Evolutionary conservation across 35 echinoderm and acorn worm species (phyloP).

Genomic region (Holothuria glaberrima): DNA sequence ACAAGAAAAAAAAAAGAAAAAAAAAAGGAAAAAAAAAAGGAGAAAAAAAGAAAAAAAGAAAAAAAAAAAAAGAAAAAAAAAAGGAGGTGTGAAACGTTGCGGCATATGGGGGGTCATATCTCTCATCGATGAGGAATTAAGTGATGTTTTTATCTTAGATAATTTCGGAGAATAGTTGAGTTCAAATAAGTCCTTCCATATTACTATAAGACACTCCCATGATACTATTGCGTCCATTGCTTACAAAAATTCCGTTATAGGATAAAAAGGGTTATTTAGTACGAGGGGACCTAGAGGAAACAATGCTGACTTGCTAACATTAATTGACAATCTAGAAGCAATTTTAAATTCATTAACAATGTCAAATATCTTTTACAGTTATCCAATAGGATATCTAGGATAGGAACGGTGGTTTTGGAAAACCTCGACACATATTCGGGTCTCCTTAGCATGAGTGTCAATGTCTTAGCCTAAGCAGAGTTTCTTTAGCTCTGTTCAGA

Average conservation of each 20-base stretch:
- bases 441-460: no score
- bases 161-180: no score
- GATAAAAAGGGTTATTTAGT: not conserved
- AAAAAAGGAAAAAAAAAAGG: not conserved
- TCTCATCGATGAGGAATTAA: no score
- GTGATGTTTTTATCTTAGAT: not conserved
- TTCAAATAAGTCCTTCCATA: not conserved
- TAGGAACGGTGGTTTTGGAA: no score
- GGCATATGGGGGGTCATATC: conserved; percentile 2
- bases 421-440: no score
- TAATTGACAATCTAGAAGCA: not conserved
- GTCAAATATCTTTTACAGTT: not conserved
- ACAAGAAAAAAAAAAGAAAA: not conserved
- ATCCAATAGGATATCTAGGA: no score
- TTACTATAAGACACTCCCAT: not conserved
- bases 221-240: not conserved
- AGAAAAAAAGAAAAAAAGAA: no score
- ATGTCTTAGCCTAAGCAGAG: no score
- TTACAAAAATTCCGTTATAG: not conserved
- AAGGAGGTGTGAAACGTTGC: not conserved
- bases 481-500: no score
- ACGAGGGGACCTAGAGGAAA: not conserved
- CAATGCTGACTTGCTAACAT: not conserved
- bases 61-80: no score
- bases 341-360: not conserved